Conservation (phyloP, 2,888 invertebrate genomes). For the Drosophila sordidapex region DNA sequence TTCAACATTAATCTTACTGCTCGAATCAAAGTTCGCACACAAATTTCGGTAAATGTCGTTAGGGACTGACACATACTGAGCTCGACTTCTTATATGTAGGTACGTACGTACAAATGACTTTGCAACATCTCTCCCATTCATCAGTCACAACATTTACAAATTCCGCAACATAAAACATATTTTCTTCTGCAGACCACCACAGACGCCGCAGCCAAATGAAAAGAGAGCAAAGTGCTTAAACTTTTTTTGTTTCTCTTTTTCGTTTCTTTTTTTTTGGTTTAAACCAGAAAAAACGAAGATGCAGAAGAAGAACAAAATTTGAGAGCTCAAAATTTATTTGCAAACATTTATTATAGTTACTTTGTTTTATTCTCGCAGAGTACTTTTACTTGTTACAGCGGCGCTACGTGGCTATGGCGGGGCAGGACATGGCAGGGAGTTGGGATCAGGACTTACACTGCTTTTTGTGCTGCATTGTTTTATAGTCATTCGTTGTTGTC, state of each 20-base stretch:
- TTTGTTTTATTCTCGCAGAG: conserved; percentile 74
- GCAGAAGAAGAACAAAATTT: conserved; percentile 38
- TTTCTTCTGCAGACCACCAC: conserved; percentile 50
- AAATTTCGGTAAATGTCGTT: conserved; percentile 6
- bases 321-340: conserved; percentile 78
- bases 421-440: not conserved
- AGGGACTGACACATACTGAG: conserved; percentile 11
- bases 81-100: not conserved
- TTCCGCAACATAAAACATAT: conserved; percentile 75
- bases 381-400: conserved; percentile 64
- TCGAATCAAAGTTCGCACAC: conserved; percentile 4
- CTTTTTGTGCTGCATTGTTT: conserved; percentile 77
- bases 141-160: conserved; percentile 76
- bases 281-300: conserved; percentile 16
- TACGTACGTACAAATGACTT: conserved; percentile 15
- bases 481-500: conserved; percentile 61
- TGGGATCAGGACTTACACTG: conserved; percentile 8
- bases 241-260: conserved; percentile 56
- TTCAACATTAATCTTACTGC: not conserved
- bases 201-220: conserved; percentile 18
- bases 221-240: conserved; percentile 68
- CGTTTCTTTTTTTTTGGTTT: conserved; percentile 63
- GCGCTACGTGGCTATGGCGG: not conserved
- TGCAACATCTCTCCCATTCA: conserved; percentile 43
- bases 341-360: conserved; percentile 80